These are phyloP conservation scores for Hedychridium roseum DNA, from an alignment of 2,888 invertebrate species.

Conservation along the genomic window DNA sequence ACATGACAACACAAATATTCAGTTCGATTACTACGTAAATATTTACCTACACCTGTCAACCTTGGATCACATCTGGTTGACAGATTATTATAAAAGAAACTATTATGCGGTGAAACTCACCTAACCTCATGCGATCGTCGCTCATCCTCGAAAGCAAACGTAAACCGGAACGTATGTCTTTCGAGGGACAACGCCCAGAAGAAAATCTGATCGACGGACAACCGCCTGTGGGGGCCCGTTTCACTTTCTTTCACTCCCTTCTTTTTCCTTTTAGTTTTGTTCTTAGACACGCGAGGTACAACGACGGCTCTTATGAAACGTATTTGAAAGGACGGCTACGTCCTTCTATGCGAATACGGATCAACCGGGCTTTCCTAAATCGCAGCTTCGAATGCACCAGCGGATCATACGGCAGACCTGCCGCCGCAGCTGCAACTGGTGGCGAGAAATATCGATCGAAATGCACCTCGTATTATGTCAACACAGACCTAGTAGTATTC, in stretches of 20 bases:
- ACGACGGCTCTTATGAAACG: background rate
- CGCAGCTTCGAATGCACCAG: background rate
- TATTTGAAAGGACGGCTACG: background rate
- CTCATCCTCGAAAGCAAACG: slow-evolving; percentile 44
- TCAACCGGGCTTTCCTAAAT: too few relatives aligned
- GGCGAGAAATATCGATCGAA: background rate
- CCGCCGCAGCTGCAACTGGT: background rate
- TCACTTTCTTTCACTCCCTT: slow-evolving; percentile 50
- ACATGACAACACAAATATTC: slow-evolving; percentile 2
- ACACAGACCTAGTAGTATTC: background rate
- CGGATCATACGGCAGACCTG: background rate
- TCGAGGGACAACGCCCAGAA: slow-evolving; percentile 47
- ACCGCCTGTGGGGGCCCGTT: slow-evolving; percentile 36
- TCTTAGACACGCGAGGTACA: slow-evolving; percentile 5
- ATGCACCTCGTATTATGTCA: background rate
- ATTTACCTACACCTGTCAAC: background rate
- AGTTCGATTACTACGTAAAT: too few relatives aligned
- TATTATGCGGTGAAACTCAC: slow-evolving; percentile 37
- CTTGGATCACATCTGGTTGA: background rate
- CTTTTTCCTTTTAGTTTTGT: slow-evolving; percentile 35
- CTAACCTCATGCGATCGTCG: slow-evolving; percentile 57
- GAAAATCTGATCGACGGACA: slow-evolving; percentile 33
- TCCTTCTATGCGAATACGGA: background rate
- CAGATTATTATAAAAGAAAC: background rate
- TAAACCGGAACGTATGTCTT: slow-evolving; percentile 30